phyloP scores from a whole-genome alignment of 2,113 vertebrate genomes.

The Hucho hucho region DNA sequence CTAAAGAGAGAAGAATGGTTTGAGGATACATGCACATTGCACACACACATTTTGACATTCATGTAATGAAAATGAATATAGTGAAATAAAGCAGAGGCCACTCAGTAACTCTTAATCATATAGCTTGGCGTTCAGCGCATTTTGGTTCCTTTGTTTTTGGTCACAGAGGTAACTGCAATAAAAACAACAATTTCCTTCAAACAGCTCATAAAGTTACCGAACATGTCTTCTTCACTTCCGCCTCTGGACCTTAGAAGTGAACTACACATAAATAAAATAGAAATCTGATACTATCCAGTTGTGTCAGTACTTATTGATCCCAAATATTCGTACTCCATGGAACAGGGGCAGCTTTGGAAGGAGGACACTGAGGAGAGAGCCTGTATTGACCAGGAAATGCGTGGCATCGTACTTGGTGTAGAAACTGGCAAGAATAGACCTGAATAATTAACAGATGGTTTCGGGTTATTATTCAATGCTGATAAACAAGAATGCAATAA shows the following conservation, averaged over 20 bases:
- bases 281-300: constrained; percentile 27
- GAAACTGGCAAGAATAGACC: constrained; percentile 92
- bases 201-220: constrained; percentile 3
- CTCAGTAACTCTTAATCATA: constrained; percentile 18
- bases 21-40: constrained; percentile 10
- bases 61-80: constrained; percentile 16
- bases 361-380: constrained; percentile 86
- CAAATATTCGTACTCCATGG: constrained; percentile 90
- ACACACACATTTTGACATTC: constrained; percentile 16
- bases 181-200: background rate
- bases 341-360: constrained; percentile 94
- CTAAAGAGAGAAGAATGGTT: constrained; percentile 3
- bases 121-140: constrained; percentile 22
- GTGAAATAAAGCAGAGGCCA: constrained; percentile 8
- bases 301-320: constrained; percentile 91
- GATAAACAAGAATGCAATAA: background rate
- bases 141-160: constrained; percentile 6
- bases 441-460: constrained; percentile 45
- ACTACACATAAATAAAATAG: constrained; percentile 29
- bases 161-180: constrained; percentile 22
- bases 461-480: background rate
- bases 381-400: constrained; percentile 89
- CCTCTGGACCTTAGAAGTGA: constrained; percentile 22
- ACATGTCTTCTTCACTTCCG: constrained; percentile 14
- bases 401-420: constrained; percentile 91